Conservation (phyloP, 2,888 invertebrate genomes). For the Caradrina clavipalpis region DNA sequence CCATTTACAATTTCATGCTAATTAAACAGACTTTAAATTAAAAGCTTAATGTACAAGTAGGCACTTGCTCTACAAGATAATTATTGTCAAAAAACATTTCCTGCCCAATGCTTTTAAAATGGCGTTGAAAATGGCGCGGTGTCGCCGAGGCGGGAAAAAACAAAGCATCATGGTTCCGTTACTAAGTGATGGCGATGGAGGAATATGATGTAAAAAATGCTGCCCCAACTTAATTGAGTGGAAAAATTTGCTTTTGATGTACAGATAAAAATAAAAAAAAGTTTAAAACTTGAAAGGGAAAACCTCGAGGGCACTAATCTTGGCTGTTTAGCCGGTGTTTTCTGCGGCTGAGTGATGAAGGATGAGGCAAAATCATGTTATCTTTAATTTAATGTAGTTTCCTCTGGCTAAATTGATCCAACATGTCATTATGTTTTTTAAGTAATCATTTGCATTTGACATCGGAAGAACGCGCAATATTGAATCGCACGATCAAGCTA, state of each 20-base stretch:
- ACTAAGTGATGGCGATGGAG: conserved; percentile 46
- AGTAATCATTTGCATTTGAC: conserved; percentile 24
- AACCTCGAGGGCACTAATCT: conserved; percentile 7
- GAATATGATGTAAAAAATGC: conserved; percentile 45
- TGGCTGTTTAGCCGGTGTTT: conserved; percentile 9
- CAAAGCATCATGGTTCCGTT: conserved; percentile 50
- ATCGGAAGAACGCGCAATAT: conserved; percentile 9
- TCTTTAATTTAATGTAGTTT: conserved; percentile 26
- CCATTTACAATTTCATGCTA: conserved; percentile 43
- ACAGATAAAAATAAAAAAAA: conserved; percentile 44
- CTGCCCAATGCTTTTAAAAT: conserved; percentile 66
- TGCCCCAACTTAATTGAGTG: conserved; percentile 62
- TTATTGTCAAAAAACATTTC: conserved; percentile 68
- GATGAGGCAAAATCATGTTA: background rate
- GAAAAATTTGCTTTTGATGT: conserved; percentile 60
- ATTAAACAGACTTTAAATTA: conserved; percentile 50
- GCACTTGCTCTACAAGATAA: conserved; percentile 65
- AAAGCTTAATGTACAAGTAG: conserved; percentile 45
- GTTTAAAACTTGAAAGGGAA: conserved; percentile 36
- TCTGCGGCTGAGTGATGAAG: conserved; percentile 1
- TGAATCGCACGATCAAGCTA: background rate
- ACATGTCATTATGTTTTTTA: conserved; percentile 32
- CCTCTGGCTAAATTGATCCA: conserved; percentile 5
- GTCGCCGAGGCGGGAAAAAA: conserved; percentile 58
- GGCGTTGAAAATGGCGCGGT: conserved; percentile 64